Conservation (phyloP, 2,888 invertebrate genomes). For the Oscheius sp. region DNA sequence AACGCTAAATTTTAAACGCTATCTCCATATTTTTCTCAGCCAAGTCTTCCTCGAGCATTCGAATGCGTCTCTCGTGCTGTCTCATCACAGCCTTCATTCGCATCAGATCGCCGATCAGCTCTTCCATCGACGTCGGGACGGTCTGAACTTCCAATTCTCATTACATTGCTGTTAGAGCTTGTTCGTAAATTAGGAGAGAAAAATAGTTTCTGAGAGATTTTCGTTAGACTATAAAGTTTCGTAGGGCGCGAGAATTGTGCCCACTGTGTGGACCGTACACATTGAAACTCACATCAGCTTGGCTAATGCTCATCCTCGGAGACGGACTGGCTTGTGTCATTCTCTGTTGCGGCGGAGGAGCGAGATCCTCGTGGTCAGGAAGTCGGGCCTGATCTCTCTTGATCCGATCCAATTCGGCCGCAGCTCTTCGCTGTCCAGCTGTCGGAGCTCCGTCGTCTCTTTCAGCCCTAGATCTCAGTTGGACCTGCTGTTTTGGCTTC, state of each 20-base stretch:
- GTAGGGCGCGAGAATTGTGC: no score
- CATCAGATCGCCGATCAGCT: constrained; percentile 62
- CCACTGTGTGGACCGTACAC: no score
- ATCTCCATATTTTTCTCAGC: constrained; percentile 68
- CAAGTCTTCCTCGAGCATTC: constrained; percentile 70
- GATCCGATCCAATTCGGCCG: constrained; percentile 70
- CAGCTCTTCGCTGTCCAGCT: constrained; percentile 69
- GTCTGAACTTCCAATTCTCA: constrained; percentile 33
- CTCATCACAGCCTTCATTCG: constrained; percentile 71
- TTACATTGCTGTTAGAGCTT: no score
- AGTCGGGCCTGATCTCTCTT: constrained; percentile 61
- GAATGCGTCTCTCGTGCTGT: constrained; percentile 72
- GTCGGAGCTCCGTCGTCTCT: constrained; percentile 66
- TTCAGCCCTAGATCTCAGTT: constrained; percentile 52
- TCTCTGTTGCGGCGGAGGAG: constrained; percentile 42
- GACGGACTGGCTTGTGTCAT: constrained; percentile 29
- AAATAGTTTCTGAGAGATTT: no score
- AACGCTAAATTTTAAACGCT: constrained; percentile 35
- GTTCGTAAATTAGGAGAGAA: no score
- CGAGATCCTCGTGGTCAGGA: constrained; percentile 46
- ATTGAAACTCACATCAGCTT: constrained; percentile 1
- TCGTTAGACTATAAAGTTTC: no score
- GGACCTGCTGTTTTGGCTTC: constrained; percentile 65
- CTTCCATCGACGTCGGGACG: constrained; percentile 60
- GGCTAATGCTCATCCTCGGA: constrained; percentile 37